Evolutionary conservation across 2,888 invertebrate genomes (phyloP), one percentile per base, ranked within the genome.

Genomic region (Trachelus iudaicus): DNA sequence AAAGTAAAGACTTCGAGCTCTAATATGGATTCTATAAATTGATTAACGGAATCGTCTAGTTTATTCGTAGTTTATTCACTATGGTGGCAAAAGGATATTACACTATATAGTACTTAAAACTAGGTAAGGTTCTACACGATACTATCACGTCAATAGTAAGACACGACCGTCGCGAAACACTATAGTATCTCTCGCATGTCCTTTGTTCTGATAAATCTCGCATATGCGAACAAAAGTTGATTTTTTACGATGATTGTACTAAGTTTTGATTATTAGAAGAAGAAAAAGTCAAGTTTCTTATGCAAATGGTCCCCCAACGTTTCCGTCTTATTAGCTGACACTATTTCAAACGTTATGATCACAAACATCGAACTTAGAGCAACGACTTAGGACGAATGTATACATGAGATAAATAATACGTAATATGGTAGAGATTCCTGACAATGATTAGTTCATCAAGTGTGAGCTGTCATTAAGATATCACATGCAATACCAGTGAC

Each of bases 71-170:
- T 78, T 76, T 78, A 76, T 78, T 78, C 73, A 78, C 68, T 40
- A 35, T 75, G 71, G 75, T 76, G 78, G 75, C 78, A 78, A 76
- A 77, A 40, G 75, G 68, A 68, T 78, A 76, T 76, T 71, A 78
- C 78, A 78, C 78, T 73, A 82, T 85, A 83, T 84, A 85, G 83
- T 85, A 81, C 79, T 84, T 86, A 85, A 84, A 86, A 85, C 83
- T 86, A 86, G 80, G 82, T 85, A 71, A 23, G 31, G 71, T 33
- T 34, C 71, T 71, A 71, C 71, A 71, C 71, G 31, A 71, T 71
- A 34, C 71, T 71, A 71, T 71, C 34, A 71, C 31, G 34, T 71
- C 12, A 23, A 71, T 71, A 56, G 56, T 56, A 56, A 56, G 23
- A 23, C 56, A 56, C 56, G 56, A 56, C 56, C 56, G 23, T 56